A percentile compares a stretch with the other conserved stretches of the same genome.
phyloP scores from a whole-genome alignment of 2,888 invertebrate genomes.

The Drosophila pegasa region DNA sequence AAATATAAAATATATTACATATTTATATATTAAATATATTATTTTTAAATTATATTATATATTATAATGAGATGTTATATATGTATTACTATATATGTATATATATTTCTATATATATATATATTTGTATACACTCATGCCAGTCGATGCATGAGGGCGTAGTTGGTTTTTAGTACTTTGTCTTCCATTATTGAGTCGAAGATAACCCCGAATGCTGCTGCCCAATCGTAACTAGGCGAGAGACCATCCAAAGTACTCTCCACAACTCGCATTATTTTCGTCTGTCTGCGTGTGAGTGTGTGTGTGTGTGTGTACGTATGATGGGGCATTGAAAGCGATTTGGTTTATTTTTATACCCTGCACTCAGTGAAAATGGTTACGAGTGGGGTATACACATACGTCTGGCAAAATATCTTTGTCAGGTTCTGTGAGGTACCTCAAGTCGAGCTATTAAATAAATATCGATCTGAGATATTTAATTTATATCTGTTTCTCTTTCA shows the following conservation, averaged over 20 bases:
- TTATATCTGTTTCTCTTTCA: background rate
- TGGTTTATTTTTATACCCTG: slow-evolving; percentile 19
- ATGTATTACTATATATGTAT: background rate
- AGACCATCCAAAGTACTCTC: slow-evolving; percentile 13
- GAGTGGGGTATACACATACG: background rate
- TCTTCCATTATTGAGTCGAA: slow-evolving; percentile 28
- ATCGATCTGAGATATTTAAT: no score
- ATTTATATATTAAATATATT: no score
- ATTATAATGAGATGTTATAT: background rate
- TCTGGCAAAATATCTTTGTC: background rate
- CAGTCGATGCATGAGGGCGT: slow-evolving; percentile 8
- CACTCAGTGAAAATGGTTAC: background rate
- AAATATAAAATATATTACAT: no score
- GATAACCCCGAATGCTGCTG: slow-evolving; percentile 42
- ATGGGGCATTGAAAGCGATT: slow-evolving; percentile 25
- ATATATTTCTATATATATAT: background rate
- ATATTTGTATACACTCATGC: background rate
- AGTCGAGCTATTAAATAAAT: no score
- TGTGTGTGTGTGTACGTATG: slow-evolving; percentile 7
- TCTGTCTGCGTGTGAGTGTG: slow-evolving; percentile 3
- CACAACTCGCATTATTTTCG: slow-evolving; percentile 3
- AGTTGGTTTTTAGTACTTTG: slow-evolving; percentile 3
- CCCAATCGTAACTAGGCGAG: slow-evolving; percentile 37
- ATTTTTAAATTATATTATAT: background rate
- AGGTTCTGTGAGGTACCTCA: background rate